Conservation (phyloP, 2,113 vertebrate species). For the Cricetomys ansorgei region DNA sequence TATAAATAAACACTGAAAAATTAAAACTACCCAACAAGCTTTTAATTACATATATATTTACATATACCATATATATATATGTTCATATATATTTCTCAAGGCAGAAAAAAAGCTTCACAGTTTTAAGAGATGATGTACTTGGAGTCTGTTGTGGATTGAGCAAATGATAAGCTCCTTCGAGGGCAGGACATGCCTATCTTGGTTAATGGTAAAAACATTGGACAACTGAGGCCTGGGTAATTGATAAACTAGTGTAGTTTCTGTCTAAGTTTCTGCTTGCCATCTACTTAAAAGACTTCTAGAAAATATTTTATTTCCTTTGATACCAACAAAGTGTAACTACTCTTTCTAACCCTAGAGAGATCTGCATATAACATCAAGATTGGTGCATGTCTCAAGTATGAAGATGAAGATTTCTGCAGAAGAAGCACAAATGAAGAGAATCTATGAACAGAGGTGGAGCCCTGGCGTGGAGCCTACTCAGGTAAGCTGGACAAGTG, state of each 20-base stretch:
- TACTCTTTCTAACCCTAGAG: background rate
- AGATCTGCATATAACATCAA: background rate
- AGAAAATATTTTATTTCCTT: conserved; percentile 5
- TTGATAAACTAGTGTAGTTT: background rate
- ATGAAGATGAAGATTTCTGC: background rate
- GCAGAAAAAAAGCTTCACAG: background rate
- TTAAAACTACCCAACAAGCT: background rate
- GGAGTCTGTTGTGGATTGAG: background rate
- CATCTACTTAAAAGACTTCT: background rate
- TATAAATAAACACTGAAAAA: conserved; percentile 6
- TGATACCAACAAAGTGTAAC: background rate
- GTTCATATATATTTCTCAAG: no score
- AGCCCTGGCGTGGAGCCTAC: background rate
- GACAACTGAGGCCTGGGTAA: background rate
- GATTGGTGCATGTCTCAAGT: background rate
- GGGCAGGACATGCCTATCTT: background rate
- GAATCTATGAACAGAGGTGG: background rate
- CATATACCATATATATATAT: no score
- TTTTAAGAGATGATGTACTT: background rate
- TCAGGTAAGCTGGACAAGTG: background rate
- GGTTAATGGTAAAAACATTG: background rate
- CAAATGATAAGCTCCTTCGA: background rate
- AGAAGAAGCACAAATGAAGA: background rate
- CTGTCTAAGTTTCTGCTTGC: background rate
- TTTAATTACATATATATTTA: background rate